Base-by-base conservation (phyloP, 2,113 vertebrate genomes). In the Dolichotis patagonum region DNA sequence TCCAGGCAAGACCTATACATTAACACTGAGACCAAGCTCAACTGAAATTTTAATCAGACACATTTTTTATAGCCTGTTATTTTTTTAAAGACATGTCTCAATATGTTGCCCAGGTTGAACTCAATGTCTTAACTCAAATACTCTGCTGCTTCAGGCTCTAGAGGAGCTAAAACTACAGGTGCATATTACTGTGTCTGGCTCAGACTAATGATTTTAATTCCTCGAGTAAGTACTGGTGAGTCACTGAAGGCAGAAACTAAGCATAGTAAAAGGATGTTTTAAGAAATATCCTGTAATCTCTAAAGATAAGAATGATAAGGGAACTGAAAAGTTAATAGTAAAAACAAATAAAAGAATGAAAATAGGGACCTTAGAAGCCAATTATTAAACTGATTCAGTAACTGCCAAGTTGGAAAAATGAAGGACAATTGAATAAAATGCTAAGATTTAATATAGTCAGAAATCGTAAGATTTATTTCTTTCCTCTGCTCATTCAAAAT, bases 171-270 rank as follows among this genome's bases (percentile, higher is more conserved):
- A 63, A 67, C 30, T 80, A 35, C 6, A 94, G 73, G 14, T 46
- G 8, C 30, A 5, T 46, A 6, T 56, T 30, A 65, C 56, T n/a
- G 11, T n/a, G 41, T 16, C 82, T 63, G 16, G 30, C 17, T 43
- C 43, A 91, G 24, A 91, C 62, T 91, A 96, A 91, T 58, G 58
- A 97, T 89, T 97, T 88, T 87, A 54, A 91, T 92, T 91, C n/a
- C 90, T 49, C 49, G 38, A 89, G 28, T 84, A 83, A 58, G 60
- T 81, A 88, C 3, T 49, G 26, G 43, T 94, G 8, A 95, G 38
- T 96, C 71, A 97, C 3, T 96, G 5, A 92, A 95, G 16, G 17
- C 62, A 95, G 52, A 96, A 63, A 62, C 92, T 88, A 56, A 90
- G 87, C 62, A 77, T 63, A 88, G 92, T 65, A 90, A 69, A 97